Conservation (phyloP, 1,140 invertebrate genomes). For the Drosophila chauvacae region DNA sequence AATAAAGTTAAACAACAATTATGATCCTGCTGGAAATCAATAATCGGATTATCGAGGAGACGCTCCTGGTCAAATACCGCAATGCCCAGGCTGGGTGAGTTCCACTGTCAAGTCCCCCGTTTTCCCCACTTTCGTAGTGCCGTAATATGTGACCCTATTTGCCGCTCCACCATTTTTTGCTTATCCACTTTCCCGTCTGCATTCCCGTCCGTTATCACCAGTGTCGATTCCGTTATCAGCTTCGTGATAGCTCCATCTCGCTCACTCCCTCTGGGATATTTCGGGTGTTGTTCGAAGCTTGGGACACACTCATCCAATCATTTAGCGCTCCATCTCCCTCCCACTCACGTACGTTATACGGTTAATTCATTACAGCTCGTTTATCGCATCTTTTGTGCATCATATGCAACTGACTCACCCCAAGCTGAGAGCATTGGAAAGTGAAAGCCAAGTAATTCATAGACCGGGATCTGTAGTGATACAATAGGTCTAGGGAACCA, state of each 20-base stretch:
- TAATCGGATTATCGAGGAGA: conserved; percentile 99
- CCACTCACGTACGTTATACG: conserved; percentile 29
- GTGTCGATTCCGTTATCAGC: conserved; percentile 57
- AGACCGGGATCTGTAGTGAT: neutral
- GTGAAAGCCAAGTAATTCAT: neutral
- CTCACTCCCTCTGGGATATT: conserved; percentile 11
- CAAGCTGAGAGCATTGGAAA: neutral
- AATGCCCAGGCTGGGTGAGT: conserved; percentile 97
- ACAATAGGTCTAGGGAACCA: neutral
- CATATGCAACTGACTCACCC: conserved; percentile 65
- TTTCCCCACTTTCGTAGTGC: conserved; percentile 20
- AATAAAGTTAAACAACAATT: conserved; percentile 31
- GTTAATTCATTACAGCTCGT: conserved; percentile 65
- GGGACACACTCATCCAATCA: conserved; percentile 52
- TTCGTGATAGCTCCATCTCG: conserved; percentile 19
- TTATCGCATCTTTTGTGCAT: conserved; percentile 73
- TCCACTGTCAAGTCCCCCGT: conserved; percentile 4
- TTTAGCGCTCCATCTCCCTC: conserved; percentile 17
- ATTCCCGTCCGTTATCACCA: conserved; percentile 57
- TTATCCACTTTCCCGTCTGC: conserved; percentile 45
- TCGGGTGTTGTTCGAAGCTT: conserved; percentile 57
- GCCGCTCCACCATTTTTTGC: conserved; percentile 60
- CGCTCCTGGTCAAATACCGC: conserved; percentile 96
- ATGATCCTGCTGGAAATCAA: conserved; percentile 99
- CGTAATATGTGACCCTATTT: conserved; percentile 46